These are phyloP conservation scores for Caenorhabditis japonica DNA, from an alignment of 2,888 invertebrate genomes.

Conservation along the genomic window DNA sequence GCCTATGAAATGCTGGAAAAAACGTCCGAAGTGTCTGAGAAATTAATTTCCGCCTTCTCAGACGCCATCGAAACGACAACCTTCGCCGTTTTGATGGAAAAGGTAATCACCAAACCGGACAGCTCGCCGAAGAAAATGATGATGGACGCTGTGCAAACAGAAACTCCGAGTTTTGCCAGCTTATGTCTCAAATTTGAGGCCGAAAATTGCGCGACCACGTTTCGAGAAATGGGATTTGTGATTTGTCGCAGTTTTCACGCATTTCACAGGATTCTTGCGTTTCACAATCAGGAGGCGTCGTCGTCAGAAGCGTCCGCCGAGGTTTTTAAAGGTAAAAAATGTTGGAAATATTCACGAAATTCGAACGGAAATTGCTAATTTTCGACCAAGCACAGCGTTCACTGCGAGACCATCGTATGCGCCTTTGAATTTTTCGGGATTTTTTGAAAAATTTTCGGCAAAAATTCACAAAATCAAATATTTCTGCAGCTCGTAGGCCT, in stretches of 20 bases:
- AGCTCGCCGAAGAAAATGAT: too few species aligned
- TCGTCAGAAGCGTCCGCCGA: constrained; percentile 10
- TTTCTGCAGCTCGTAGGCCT: too few species aligned
- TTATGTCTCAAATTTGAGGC: constrained; percentile 50
- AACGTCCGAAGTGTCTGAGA: constrained; percentile 80
- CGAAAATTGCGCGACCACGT: constrained; percentile 57
- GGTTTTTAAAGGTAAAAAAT: constrained; percentile 14
- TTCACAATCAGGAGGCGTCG: constrained; percentile 66
- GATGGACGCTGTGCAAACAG: not conserved
- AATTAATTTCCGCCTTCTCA: constrained; percentile 27
- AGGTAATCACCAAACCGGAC: too few species aligned
- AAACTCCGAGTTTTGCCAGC: constrained; percentile 23
- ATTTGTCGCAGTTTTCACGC: constrained; percentile 64
- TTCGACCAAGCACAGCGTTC: too few species aligned
- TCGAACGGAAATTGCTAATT: too few species aligned
- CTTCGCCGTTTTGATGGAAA: constrained; percentile 17
- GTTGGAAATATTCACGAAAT: too few species aligned
- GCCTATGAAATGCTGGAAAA: constrained; percentile 92
- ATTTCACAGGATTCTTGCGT: constrained; percentile 67
- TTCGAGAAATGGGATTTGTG: constrained; percentile 69
- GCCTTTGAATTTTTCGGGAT: too few species aligned
- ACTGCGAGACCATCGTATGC: too few species aligned
- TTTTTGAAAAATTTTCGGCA: too few species aligned
- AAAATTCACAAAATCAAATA: too few species aligned
- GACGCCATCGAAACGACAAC: constrained; percentile 33